phyloP scores from a whole-genome alignment of 2,113 vertebrate species.

The Brienomyrus brachyistius region DNA sequence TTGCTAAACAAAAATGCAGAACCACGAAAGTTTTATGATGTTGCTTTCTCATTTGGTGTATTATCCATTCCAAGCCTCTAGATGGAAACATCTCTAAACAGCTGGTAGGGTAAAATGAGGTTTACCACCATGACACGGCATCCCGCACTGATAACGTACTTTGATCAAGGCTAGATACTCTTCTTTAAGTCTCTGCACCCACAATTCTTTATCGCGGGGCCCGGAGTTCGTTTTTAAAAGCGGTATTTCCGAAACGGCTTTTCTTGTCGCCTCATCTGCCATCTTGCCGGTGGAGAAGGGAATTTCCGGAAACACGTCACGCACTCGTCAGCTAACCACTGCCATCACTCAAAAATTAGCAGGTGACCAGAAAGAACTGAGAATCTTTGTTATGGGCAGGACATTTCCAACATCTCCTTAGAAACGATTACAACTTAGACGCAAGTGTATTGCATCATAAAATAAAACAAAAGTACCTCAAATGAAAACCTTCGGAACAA shows the following conservation, averaged over 20 bases:
- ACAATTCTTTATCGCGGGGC: constrained; percentile 77
- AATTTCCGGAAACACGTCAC: background rate
- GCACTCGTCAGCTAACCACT: background rate
- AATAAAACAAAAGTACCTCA: background rate
- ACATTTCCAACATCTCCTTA: background rate
- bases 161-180: constrained; percentile 80
- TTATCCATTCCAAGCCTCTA: background rate
- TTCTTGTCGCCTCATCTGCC: constrained; percentile 78
- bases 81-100: background rate
- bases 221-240: constrained; percentile 76
- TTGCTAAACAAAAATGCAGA: background rate
- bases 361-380: background rate
- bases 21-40: background rate
- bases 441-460: background rate
- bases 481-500: background rate
- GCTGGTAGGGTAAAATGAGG: background rate
- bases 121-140: background rate
- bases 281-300: constrained; percentile 47
- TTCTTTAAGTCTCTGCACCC: constrained; percentile 83
- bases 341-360: background rate
- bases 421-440: background rate
- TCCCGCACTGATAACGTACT: constrained; percentile 39
- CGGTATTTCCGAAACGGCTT: constrained; percentile 74
- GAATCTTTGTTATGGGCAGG: background rate
- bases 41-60: background rate